These are phyloP conservation scores for Drosophila saltans DNA, from an alignment of 1,140 invertebrate genomes.

Conservation along the genomic window DNA sequence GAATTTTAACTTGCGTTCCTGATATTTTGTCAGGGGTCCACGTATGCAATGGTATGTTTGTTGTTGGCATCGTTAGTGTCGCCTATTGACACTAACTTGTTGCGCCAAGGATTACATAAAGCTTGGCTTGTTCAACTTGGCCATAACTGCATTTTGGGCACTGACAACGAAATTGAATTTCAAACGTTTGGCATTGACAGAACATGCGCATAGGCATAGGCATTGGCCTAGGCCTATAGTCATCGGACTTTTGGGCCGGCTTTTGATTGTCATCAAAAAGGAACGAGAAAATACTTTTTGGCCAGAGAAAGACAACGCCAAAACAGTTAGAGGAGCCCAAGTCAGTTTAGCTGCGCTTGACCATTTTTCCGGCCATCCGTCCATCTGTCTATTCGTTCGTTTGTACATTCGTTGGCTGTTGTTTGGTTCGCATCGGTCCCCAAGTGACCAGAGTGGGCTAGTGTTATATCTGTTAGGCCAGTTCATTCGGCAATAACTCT, in stretches of 20 bases:
- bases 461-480: conserved; percentile 10
- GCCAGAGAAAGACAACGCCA: conserved; percentile 1
- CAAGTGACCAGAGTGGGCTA: conserved; percentile 6
- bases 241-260: neutral
- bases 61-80: conserved; percentile 18
- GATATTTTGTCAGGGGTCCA: neutral
- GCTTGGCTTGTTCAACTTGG: conserved; percentile 20
- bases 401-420: neutral
- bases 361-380: neutral
- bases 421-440: neutral
- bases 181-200: conserved; percentile 15
- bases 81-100: conserved; percentile 19
- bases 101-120: conserved; percentile 16
- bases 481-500: conserved; percentile 21
- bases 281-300: conserved; percentile 6
- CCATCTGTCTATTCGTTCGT: neutral
- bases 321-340: conserved; percentile 13
- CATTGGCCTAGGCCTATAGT: neutral
- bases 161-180: conserved; percentile 23
- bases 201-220: conserved; percentile 14
- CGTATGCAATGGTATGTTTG: neutral
- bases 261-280: conserved; percentile 21
- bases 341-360: neutral
- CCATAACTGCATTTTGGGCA: conserved; percentile 22
- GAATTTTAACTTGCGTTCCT: conserved; percentile 12